Base-by-base conservation (phyloP, 2,113 vertebrate genomes). In the Martes martes region DNA sequence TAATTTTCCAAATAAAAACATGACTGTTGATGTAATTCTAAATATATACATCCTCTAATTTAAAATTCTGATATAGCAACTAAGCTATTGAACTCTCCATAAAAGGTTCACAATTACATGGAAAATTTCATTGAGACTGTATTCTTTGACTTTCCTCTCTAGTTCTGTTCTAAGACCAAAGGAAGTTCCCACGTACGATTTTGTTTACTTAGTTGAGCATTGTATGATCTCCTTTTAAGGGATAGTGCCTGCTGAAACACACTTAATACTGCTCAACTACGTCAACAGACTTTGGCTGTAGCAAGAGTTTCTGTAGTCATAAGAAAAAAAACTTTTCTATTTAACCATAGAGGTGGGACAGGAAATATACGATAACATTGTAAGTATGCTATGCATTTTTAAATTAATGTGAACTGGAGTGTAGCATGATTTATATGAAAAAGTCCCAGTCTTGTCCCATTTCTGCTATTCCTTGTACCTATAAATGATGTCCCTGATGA, bases 101-200 rank as follows among this genome's bases (percentile, higher is more conserved):
- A 63, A 92, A 93, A 89, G 1, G 6, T 63, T 89, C 80, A 55
- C 8, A 63, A 76, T 81, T 82, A 82, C 13, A 93, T 45, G 33
- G 36, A 78, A 90, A 86, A 63, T 36, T 69, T 50, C 57, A 63
- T 8, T 78, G 28, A 50, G 67, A 67, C 4, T 45, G 23, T n/a
- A 76, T 59, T 76, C 80, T 7, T 92, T 84, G 47, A 92, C n/a
- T 82, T 96, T 95, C 39, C n/a, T 86, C 31, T 92, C 59, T 42
- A 65, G 36, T 50, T 90, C n/a, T 87, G 59, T 71, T 50, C 50
- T 61, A 87, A 87, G 89, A 89, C 69, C 10, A 95, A 94, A 97
- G 47, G 39, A 50, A 73, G 36, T 65, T 42, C 31, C 15, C 16
- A 47, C 23, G 2, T 31, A 81, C 47, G 26, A 91, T 57, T 94